Base-by-base conservation (phyloP, 2,797 vertebrate genomes). In the Falco rusticolus region DNA sequence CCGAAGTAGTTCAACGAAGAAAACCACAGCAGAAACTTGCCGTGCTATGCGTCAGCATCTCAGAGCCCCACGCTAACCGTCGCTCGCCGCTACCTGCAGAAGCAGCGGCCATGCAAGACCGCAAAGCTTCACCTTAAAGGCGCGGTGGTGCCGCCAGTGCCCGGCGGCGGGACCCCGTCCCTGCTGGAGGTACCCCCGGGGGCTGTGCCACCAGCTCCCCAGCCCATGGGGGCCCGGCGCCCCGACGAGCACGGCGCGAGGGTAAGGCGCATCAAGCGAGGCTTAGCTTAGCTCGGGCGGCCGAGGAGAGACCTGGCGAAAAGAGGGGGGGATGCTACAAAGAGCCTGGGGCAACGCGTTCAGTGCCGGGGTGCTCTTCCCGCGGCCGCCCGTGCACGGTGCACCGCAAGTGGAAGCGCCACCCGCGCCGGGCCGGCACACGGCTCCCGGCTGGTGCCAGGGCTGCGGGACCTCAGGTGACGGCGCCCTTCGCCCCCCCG, bases 201-300 rank as follows among this genome's bases (percentile, higher is more conserved):
- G 22, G 20, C 56, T 11, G 19, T 22, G 50, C 37, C 12, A 43
- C 33, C 56, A 9, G 5, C 34, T 75, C 37, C 69, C 53, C 60
- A 34, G 53, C 48, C 61, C 48, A 75, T 12, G 20, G 7, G n/a
- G 25, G 37, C 83, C 82, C 41, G 25, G 34, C 2, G 2, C 63
- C 31, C 13, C 1, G 10, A 53, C 41, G 34, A 74, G 41, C 34
- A 13, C 26, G 21, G 33, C 16, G 33, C n/a, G n/a, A n/a, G 16
- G 11, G 43, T 22, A 48, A 72, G 12, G 25, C 0, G 6, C 69
- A 56, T 12, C 5, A 14, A 48, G 28, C 0, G 1, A 34, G 54
- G 37, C 37, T 37, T 37, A 37, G 53, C 25, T 22, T 54, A 19
- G 29, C 41, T 12, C 13, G 2, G 41, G 63, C 20, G 68, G 33